A percentile compares a stretch with the other conserved stretches of the same genome.
phyloP scores from a whole-genome alignment of 2,888 invertebrate species.

The Caenorhabditis imperialis region DNA sequence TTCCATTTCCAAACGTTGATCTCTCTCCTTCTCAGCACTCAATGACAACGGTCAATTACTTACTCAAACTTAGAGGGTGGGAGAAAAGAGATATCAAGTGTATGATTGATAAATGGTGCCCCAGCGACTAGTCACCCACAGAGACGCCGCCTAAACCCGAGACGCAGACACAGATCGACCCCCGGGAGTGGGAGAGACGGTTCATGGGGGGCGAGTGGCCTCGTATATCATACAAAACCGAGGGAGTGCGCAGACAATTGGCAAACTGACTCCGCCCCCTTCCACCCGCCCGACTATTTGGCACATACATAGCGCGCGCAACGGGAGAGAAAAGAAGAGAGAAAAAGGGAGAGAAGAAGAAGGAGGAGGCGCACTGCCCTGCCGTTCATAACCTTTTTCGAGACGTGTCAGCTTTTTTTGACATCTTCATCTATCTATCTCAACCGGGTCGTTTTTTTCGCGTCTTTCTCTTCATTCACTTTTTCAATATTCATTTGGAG shows the following conservation, averaged over 20 bases:
- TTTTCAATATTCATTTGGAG: constrained; percentile 2
- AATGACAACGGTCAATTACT: constrained; percentile 52
- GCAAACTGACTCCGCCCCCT: constrained; percentile 51
- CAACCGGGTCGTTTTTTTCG: constrained; percentile 7
- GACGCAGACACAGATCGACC: constrained; percentile 17
- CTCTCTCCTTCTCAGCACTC: constrained; percentile 19
- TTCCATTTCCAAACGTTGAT: constrained; percentile 3
- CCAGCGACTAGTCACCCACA: constrained; percentile 29
- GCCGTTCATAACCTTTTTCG: constrained; percentile 52
- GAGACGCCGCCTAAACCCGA: constrained; percentile 5
- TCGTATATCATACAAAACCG: constrained; percentile 50
- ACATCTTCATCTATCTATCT: constrained; percentile 50
- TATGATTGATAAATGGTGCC: constrained; percentile 52
- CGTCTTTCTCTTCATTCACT: constrained; percentile 22
- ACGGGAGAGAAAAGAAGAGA: constrained; percentile 35
- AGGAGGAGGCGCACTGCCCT: constrained; percentile 36
- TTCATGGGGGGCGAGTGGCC: constrained; percentile 48
- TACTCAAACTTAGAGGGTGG: constrained; percentile 36
- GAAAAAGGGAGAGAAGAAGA: constrained; percentile 19
- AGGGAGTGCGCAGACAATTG: constrained; percentile 52
- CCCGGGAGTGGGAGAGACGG: constrained; percentile 52
- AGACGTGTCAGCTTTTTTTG: constrained; percentile 47
- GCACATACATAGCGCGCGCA: constrained; percentile 57
- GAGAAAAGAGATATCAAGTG: constrained; percentile 39
- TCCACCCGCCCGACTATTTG: constrained; percentile 50